Conservation (phyloP, 2,797 vertebrate genomes). For the Nothura maculosa region DNA sequence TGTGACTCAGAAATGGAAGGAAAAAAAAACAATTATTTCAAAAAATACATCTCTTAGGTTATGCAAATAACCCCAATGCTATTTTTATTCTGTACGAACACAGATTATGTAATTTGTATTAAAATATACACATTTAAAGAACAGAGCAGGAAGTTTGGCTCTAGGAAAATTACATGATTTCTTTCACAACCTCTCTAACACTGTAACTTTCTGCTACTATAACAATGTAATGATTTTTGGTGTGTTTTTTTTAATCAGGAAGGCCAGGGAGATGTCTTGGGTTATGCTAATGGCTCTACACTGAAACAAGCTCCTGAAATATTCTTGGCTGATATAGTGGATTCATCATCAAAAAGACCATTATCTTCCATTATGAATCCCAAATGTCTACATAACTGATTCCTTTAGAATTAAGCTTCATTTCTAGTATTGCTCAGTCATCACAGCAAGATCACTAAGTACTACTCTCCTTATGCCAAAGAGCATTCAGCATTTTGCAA, state of each 20-base stretch:
- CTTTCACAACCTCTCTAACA: background rate
- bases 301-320: conserved; percentile 53
- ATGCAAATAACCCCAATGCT: background rate
- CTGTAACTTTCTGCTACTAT: background rate
- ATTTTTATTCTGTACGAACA: background rate
- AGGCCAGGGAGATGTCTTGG: background rate
- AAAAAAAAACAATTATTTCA: background rate
- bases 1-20: background rate
- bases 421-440: conserved; percentile 53
- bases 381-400: conserved; percentile 16
- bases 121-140: background rate
- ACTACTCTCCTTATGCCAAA: background rate
- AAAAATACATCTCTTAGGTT: background rate
- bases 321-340: conserved; percentile 44
- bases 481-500: background rate
- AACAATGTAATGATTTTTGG: background rate
- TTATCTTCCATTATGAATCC: conserved; percentile 59
- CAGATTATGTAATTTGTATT: background rate
- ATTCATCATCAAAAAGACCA: conserved; percentile 60
- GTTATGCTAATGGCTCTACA: conserved; percentile 47
- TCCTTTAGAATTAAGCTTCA: conserved; percentile 36
- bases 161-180: background rate
- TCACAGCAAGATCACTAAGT: conserved; percentile 30
- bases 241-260: background rate
- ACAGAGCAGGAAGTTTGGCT: background rate